Evolutionary conservation across 2,113 vertebrate genomes (phyloP).

Genomic region (Nothocercus julius): DNA sequence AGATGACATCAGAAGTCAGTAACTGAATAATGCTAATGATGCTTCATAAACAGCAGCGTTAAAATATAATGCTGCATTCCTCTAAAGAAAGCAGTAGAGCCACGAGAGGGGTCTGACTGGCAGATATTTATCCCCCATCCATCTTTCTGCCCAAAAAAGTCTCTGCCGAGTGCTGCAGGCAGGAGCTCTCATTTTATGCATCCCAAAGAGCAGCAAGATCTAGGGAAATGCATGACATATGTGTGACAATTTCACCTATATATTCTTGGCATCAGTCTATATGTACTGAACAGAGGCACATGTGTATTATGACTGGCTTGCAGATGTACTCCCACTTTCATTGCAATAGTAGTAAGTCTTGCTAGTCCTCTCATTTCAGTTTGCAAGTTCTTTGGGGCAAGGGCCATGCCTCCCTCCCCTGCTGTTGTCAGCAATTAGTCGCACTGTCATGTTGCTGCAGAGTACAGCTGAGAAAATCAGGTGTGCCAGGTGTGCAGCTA

Average conservation of each 20-base stretch:
- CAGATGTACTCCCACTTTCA: neutral
- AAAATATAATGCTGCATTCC: conserved; percentile 48
- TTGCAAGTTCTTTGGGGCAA: neutral
- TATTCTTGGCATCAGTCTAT: neutral
- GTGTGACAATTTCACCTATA: neutral
- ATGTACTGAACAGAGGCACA: neutral
- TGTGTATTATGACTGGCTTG: neutral
- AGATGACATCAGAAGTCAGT: conserved; percentile 42
- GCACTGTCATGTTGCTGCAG: neutral
- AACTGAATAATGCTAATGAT: conserved; percentile 71
- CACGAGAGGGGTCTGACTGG: conserved; percentile 12
- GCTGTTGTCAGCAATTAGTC: neutral
- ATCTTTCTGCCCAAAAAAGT: conserved; percentile 7
- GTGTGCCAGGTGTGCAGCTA: conserved; percentile 16
- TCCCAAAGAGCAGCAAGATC: neutral
- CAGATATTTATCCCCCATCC: conserved; percentile 32
- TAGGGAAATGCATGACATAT: conserved; percentile 12
- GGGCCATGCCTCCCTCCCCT: neutral
- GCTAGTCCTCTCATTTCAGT: neutral
- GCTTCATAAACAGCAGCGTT: conserved; percentile 56
- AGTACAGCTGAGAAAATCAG: neutral
- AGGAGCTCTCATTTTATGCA: neutral
- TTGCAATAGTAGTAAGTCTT: neutral
- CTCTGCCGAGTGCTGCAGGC: neutral
- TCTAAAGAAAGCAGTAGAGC: conserved; percentile 29